Percentiles rank a stretch among this genome's conserved stretches.
Conservation (phyloP, 2,113 vertebrate genomes). For the Clarias macrocephalus region DNA sequence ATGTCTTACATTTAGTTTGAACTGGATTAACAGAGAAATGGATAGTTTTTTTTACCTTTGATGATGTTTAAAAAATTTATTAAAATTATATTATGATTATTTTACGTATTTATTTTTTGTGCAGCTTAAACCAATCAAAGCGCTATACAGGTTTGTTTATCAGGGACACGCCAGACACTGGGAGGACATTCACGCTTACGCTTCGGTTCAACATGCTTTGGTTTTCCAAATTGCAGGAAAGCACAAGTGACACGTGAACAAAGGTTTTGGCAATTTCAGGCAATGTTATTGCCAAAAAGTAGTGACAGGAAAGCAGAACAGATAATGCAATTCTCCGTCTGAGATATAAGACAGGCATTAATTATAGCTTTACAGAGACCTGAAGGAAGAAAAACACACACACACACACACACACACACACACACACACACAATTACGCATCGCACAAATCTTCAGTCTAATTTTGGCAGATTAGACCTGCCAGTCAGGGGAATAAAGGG, state of each 20-base stretch:
- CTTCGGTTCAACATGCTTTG: no score
- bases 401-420: no score
- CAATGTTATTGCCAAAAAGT: constrained; percentile 4
- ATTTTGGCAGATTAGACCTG: not conserved
- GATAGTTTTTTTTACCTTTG: no score
- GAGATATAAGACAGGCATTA: constrained; percentile 26
- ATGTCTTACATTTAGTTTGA: no score
- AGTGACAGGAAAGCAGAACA: constrained; percentile 13
- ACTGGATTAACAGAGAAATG: no score
- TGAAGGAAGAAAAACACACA: not conserved
- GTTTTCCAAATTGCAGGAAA: not conserved
- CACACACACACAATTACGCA: not conserved
- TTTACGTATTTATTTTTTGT: no score
- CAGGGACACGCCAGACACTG: not conserved
- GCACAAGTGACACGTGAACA: not conserved
- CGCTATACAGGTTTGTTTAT: not conserved
- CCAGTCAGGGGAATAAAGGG: constrained; percentile 3
- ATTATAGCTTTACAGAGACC: constrained; percentile 17
- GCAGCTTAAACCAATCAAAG: not conserved
- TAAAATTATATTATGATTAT: no score
- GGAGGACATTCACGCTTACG: not conserved
- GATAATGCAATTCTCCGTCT: not conserved
- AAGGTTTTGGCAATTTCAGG: constrained; percentile 9
- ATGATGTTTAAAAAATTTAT: no score
- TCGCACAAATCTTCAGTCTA: not conserved